Evolutionary conservation across 2,113 vertebrate species (phyloP).

Genomic region (Oenanthe oenanthe): DNA sequence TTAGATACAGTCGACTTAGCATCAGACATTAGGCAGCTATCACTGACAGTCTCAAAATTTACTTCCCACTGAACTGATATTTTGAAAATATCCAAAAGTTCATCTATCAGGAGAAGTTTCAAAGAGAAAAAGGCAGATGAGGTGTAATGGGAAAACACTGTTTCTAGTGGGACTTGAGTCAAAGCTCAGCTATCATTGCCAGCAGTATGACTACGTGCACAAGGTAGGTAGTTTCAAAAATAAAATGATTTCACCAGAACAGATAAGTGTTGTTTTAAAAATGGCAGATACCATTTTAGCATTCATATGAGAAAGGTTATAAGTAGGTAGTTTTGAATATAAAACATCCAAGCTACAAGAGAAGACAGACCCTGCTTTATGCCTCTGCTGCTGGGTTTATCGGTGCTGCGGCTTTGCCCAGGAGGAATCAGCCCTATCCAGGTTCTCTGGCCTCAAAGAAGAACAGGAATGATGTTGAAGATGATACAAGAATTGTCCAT

Average conservation of each 20-base stretch:
- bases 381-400: not conserved
- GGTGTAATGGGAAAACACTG: not conserved
- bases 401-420: not conserved
- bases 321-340: constrained; percentile 32
- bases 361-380: not conserved
- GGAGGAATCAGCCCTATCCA: not conserved
- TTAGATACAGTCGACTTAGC: not conserved
- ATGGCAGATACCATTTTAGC: constrained; percentile 33
- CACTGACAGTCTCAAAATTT: not conserved
- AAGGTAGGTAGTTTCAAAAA: constrained; percentile 49
- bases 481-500: not conserved
- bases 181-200: not conserved
- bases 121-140: constrained; percentile 1
- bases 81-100: not conserved
- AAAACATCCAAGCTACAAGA: constrained; percentile 1
- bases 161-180: constrained; percentile 12
- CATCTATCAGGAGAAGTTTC: not conserved
- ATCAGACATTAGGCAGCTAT: not conserved
- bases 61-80: not conserved
- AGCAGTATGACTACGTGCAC: constrained; percentile 3
- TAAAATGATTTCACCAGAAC: constrained; percentile 11
- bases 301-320: constrained; percentile 22
- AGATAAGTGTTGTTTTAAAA: constrained; percentile 45
- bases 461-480: not conserved
- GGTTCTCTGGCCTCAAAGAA: not conserved